Conservation (phyloP, 2,797 vertebrate species). For the Trachops cirrhosus region DNA sequence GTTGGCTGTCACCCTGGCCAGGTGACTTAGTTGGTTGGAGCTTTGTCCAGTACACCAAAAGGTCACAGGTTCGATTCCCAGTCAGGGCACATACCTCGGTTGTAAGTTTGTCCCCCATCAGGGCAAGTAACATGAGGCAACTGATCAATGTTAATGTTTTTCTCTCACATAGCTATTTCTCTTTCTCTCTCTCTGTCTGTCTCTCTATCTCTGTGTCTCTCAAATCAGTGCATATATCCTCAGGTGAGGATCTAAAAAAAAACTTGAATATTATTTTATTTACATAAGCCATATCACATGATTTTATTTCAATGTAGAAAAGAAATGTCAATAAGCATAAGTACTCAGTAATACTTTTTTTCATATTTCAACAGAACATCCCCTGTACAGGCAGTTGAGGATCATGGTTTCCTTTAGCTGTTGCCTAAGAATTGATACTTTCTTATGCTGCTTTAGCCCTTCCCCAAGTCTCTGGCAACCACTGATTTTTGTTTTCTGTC, state of each 20-base stretch:
- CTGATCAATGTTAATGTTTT: not conserved
- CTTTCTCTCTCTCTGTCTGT: not conserved
- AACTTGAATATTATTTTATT: conserved; percentile 35
- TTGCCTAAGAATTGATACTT: not conserved
- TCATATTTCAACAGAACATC: not conserved
- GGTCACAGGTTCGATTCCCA: not conserved
- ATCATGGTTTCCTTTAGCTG: not conserved
- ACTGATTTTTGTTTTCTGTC: not conserved
- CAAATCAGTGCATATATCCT: not conserved
- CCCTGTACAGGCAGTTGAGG: not conserved
- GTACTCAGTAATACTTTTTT: not conserved
- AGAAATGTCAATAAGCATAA: not conserved
- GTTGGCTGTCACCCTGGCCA: not conserved
- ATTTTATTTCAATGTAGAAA: conserved; percentile 42
- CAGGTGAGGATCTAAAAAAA: not conserved
- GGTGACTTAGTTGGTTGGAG: not conserved
- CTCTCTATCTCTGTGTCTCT: not conserved
- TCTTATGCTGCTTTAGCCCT: not conserved
- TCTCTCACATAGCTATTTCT: not conserved
- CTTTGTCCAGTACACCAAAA: not conserved
- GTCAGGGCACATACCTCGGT: not conserved
- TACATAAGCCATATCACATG: not conserved
- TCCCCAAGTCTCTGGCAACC: not conserved
- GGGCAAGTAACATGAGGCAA: not conserved
- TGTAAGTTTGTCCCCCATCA: not conserved